Evolutionary conservation across 2,888 invertebrate genomes (phyloP), one percentile per base, ranked within the genome.

Genomic region (Siphlonurus alternatus): DNA sequence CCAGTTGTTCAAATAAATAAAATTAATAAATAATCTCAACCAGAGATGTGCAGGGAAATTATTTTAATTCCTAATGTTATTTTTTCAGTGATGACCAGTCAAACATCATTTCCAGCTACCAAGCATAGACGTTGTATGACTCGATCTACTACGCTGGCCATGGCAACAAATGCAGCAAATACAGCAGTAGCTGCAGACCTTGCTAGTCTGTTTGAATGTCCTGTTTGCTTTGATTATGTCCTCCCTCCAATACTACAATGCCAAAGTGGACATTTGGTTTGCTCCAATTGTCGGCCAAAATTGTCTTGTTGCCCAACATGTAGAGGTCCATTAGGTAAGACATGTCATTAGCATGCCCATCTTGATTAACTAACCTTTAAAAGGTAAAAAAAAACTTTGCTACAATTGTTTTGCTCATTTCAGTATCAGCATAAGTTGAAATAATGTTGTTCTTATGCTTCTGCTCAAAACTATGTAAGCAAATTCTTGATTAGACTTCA

Each of bases 171-270:
- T 62, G 81, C 79, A 73, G 81, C 82, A 65, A 80, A 84, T 25
- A 81, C 82, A 69, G 83, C 83, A 73, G 84, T 88, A 78, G 88
- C 90, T 63, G 87, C 91, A 71, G 93, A 94, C 77, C 79, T 94
- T 73, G 92, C 93, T 68, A 91, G 92, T 67, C 80, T 94, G 63
- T 94, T 94, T 75, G 94, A 94, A 76, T 94, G 94, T 76, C 94
- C 94, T 53, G 99, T 99, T 69, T 99, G 99, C 78, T 97, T 99
- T 77, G 99, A 99, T 79, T 98, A 97, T 82, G 98, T 98, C 68
- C 81, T 99, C 74, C 99, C 99, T 68, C 99, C 99, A 53, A 99
- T 99, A 72, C 82, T 97, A 76, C 98, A 98, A 77, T 99, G 99
- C 77, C 95, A 95, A 76, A 95, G 94, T 76, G 99, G 99, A 67